Percentiles rank a stretch among this genome's conserved stretches.
phyloP scores from a whole-genome alignment of 2,797 vertebrate genomes.

The Pseudochirops cupreus region DNA sequence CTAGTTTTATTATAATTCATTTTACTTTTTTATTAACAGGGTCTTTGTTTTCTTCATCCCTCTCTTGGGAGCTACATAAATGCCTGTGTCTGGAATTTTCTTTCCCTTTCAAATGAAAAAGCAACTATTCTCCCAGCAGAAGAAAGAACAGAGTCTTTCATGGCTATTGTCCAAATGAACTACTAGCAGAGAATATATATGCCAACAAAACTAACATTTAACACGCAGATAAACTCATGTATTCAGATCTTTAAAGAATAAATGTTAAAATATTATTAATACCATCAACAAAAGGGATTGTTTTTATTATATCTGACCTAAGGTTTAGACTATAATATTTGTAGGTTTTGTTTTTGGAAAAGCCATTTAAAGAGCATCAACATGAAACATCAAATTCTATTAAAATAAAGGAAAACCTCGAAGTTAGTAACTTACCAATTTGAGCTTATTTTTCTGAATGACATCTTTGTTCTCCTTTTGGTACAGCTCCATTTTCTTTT shows the following conservation, averaged over 20 bases:
- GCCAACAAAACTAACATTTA: slow-evolving; percentile 11
- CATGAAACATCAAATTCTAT: slow-evolving; percentile 61
- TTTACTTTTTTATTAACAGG: slow-evolving; percentile 77
- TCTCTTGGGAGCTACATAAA: slow-evolving; percentile 72
- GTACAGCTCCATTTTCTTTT: slow-evolving; percentile 96
- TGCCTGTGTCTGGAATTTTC: slow-evolving; percentile 67
- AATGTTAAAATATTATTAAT: slow-evolving; percentile 1
- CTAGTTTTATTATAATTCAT: slow-evolving; percentile 68
- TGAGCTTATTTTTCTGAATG: slow-evolving; percentile 97
- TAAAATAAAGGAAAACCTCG: slow-evolving; percentile 66
- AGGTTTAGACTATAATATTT: slow-evolving; percentile 37
- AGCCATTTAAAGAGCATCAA: slow-evolving; percentile 41
- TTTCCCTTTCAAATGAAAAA: slow-evolving; percentile 73
- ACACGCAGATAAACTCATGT: background rate
- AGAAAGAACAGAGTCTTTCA: slow-evolving; percentile 74
- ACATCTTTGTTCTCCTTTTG: slow-evolving; percentile 96
- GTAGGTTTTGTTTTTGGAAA: slow-evolving; percentile 52
- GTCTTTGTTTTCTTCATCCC: slow-evolving; percentile 69
- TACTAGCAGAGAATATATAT: slow-evolving; percentile 52
- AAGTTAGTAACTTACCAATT: slow-evolving; percentile 90
- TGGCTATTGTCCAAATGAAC: slow-evolving; percentile 72
- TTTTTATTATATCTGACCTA: slow-evolving; percentile 50
- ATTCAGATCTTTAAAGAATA: background rate
- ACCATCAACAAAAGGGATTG: background rate
- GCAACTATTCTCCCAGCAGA: slow-evolving; percentile 71